Evolutionary conservation across 2,113 vertebrate species (phyloP), one percentile per base, ranked within the genome.

Genomic region (Chitala chitala): DNA sequence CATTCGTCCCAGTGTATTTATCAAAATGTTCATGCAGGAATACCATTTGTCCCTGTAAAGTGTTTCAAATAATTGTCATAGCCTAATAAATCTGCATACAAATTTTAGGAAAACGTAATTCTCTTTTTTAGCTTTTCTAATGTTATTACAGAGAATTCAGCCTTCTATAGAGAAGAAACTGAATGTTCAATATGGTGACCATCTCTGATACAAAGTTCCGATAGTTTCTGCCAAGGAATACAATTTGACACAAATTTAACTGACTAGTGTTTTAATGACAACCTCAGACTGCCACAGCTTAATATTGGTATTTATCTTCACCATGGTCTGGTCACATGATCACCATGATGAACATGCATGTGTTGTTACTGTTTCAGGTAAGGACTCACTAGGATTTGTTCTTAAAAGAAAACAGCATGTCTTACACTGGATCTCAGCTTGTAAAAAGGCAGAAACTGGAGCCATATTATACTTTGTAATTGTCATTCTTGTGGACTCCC

Each of bases 351-450:
- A 66, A 20, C 12, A 4, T 5, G 40, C 33, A 38, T 46, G 33
- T 63, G 31, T 36, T 38, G 59, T 36, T 15, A 36, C 59, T 26
- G n/a, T 66, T 66, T 44, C 64, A 66, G 64, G 64, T 46, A 22
- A 24, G 64, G n/a, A 44, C 24, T 66, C 64, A 53, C 29, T 12
- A 20, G 46, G 10, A 17, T 20, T 61, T 69, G 46, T 48, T 17
- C 9, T 22, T 13, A 69, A 26, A 33, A 29, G 26, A 48, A 33
- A 26, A 36, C 3, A 12, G 10, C 24, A 3, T 12, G n/a, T 22
- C 22, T 26, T 51, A 31, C 68, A n/a, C 26, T 22, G 29, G 44
- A 69, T 69, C n/a, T 63, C 8, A 17, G n/a, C 38, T 63, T 38
- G n/a, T 51, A 33, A 33, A 20, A 50, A 50, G 26, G 12, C 40